A percentile compares a stretch with the other conserved stretches of the same genome.
Evolutionary conservation across 2,888 invertebrate species (phyloP).

Genomic region (Nephrotoma guestfalica): DNA sequence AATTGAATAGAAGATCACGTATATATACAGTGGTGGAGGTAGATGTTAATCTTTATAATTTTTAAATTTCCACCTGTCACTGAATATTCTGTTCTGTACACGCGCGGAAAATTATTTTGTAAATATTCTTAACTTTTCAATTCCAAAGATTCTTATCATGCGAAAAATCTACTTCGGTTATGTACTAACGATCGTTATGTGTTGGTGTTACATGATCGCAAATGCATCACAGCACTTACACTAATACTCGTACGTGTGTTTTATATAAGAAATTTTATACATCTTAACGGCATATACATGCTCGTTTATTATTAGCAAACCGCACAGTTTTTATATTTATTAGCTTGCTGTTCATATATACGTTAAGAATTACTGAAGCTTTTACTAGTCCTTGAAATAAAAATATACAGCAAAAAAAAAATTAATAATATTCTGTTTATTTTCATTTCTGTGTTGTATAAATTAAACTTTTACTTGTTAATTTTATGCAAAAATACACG

Average conservation of each 20-base stretch:
- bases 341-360: not conserved
- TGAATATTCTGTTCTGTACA: not conserved
- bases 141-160: not conserved
- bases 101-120: not conserved
- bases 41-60: not conserved
- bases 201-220: not conserved
- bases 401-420: not conserved
- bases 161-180: not conserved
- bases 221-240: not conserved
- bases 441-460: not conserved
- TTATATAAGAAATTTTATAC: not conserved
- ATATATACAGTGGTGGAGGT: not conserved
- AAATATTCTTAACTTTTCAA: not conserved
- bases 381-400: not conserved
- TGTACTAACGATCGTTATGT: not conserved
- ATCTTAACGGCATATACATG: not conserved
- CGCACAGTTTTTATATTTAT: not conserved
- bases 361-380: not conserved
- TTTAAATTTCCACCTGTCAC: not conserved
- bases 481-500: not conserved
- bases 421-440: not conserved
- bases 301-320: not conserved
- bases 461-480: not conserved
- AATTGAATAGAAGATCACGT: not conserved
- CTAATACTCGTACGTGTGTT: not conserved